These are phyloP conservation scores for Dinoponera quadriceps DNA, from an alignment of 1,140 invertebrate genomes.

Conservation along the genomic window DNA sequence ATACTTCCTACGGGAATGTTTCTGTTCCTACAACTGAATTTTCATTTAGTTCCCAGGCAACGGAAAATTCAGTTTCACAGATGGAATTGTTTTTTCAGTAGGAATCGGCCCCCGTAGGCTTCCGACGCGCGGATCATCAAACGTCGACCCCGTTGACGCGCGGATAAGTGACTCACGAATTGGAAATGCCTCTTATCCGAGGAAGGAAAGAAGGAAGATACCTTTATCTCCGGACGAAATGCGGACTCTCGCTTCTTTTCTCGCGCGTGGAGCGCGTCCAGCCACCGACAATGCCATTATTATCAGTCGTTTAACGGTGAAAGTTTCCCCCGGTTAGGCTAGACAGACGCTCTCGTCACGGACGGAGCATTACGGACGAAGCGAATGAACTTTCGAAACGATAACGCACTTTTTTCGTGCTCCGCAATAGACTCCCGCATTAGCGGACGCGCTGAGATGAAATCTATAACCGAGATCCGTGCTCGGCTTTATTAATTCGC, in stretches of 20 bases:
- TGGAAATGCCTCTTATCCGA: conserved; percentile 53
- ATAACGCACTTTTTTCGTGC: conserved; percentile 23
- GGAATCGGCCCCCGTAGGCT: neutral
- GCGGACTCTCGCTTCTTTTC: conserved; percentile 50
- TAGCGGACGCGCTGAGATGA: neutral
- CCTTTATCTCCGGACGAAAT: conserved; percentile 31
- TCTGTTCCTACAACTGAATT: too few relatives aligned
- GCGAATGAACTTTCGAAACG: conserved; percentile 36
- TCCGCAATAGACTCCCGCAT: neutral
- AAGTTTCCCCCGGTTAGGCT: conserved; percentile 57
- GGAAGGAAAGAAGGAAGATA: conserved; percentile 12
- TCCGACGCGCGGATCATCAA: neutral
- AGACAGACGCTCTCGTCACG: neutral
- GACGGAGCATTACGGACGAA: conserved; percentile 2
- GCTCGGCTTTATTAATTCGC: neutral
- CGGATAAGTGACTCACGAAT: conserved; percentile 22
- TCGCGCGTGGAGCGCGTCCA: conserved; percentile 15
- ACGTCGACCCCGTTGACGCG: neutral
- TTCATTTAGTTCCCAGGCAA: too few relatives aligned
- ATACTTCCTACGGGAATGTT: too few relatives aligned
- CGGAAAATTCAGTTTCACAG: too few relatives aligned
- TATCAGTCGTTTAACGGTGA: conserved; percentile 66
- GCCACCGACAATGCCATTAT: conserved; percentile 39
- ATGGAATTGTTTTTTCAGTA: too few relatives aligned
- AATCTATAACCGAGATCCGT: neutral